Evolutionary conservation across 2,113 vertebrate species (phyloP), one percentile per base, ranked within the genome.

Genomic region (Notarius quadriscutis): DNA sequence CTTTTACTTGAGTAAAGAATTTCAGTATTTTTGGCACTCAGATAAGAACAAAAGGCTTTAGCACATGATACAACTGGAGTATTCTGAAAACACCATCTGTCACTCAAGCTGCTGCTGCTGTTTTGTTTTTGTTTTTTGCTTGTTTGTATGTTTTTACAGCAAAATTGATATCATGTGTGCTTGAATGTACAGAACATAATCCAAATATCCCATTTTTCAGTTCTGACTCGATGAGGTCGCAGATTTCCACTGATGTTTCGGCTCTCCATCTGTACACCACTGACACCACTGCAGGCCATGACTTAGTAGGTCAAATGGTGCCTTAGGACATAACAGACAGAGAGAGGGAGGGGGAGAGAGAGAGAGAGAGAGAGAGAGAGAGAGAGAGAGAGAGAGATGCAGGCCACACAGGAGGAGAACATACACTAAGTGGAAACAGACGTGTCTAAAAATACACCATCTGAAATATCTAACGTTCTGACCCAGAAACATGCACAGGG

Each of bases 381-480:
- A 84, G 89, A 51, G 67, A 41, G 78, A 90, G 87, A 60, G n/a
- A 55, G 78, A 25, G 65, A 30, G 81, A 79, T 51, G 71, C 34
- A 80, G 41, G 82, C 55, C 88, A 87, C 86, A 87, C 79, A 83
- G 84, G 79, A 84, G 89, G 84, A 86, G 80, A 87, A 89, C 30
- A 75, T 81, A 89, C 91, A 92, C 91, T 94, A 92, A 95, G 92
- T 93, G 93, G 92, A 94, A 95, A 93, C 94, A 94, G 93, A 93
- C 86, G 75, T 87, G 41, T 87, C 94, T 95, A 95, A 95, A 95
- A 95, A 95, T 96, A 96, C 93, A 93, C 92, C 92, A 90, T 94
- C 92, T 96, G 91, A 95, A 96, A 95, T 96, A 95, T 95, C 95
- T 95, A 96, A 94, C 93, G 95, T 94, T 94, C 89, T 96, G 95